Percentiles rank a stretch among this genome's conserved stretches.
These are phyloP conservation scores for Rhinogobio ventralis DNA, from an alignment of 2,797 vertebrate genomes.

Conservation along the genomic window DNA sequence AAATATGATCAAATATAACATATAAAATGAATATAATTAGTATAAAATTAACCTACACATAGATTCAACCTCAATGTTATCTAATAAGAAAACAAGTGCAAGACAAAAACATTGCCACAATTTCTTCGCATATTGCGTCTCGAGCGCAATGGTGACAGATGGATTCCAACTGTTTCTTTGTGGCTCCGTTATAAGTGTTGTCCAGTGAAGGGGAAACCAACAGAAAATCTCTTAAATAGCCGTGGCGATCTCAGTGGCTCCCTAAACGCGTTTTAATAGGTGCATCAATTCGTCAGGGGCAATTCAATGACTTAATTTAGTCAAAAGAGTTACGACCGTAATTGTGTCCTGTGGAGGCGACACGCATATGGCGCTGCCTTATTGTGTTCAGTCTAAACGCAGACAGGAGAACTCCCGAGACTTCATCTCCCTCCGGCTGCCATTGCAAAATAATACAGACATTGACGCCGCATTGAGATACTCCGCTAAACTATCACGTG, in stretches of 20 bases:
- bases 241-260: slow-evolving; percentile 84
- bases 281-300: slow-evolving; percentile 80
- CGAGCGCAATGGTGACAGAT: slow-evolving; percentile 83
- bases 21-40: background rate
- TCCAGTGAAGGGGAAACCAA: slow-evolving; percentile 73
- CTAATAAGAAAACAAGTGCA: background rate
- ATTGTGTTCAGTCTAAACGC: slow-evolving; percentile 92
- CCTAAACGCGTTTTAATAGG: slow-evolving; percentile 93
- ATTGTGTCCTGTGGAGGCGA: slow-evolving; percentile 59
- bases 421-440: slow-evolving; percentile 85
- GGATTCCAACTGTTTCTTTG: slow-evolving; percentile 86
- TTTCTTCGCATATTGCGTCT: slow-evolving; percentile 10
- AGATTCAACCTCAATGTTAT: background rate
- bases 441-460: slow-evolving; percentile 88
- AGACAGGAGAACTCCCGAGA: slow-evolving; percentile 86
- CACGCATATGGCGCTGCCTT: slow-evolving; percentile 91
- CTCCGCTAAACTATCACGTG: slow-evolving; percentile 87
- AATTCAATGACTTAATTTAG: slow-evolving; percentile 88
- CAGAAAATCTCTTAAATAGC: slow-evolving; percentile 90
- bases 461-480: slow-evolving; percentile 85
- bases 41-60: background rate
- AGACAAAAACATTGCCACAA: background rate
- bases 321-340: slow-evolving; percentile 83
- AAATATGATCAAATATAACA: background rate
- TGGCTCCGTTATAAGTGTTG: slow-evolving; percentile 85